Percentiles rank a stretch among this genome's conserved stretches.
phyloP scores from a whole-genome alignment of 2,797 vertebrate species.

The Moxostoma hubbsi region DNA sequence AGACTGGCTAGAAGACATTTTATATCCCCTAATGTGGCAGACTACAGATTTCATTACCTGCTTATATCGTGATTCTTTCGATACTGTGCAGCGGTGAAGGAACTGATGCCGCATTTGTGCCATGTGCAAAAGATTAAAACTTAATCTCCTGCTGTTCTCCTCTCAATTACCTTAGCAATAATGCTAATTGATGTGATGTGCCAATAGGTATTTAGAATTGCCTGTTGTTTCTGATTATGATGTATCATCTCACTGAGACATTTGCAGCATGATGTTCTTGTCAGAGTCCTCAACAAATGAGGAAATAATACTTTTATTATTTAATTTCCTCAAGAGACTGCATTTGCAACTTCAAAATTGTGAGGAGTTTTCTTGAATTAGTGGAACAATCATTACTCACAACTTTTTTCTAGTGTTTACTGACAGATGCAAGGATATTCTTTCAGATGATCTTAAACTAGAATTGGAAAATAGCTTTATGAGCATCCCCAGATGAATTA shows the following conservation, averaged over 20 bases:
- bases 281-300: slow-evolving; percentile 23
- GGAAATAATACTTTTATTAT: slow-evolving; percentile 17
- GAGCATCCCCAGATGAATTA: no score
- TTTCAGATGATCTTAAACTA: no score
- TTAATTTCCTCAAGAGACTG: slow-evolving; percentile 21
- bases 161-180: slow-evolving; percentile 59
- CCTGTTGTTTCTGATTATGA: slow-evolving; percentile 50
- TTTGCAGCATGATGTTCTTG: slow-evolving; percentile 48
- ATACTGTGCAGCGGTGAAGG: slow-evolving; percentile 34
- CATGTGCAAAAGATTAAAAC: slow-evolving; percentile 45
- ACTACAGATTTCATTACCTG: slow-evolving; percentile 56
- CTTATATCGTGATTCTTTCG: slow-evolving; percentile 42
- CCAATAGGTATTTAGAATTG: slow-evolving; percentile 49
- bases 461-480: no score
- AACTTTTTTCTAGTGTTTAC: not conserved
- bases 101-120: slow-evolving; percentile 41
- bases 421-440: not conserved
- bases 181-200: slow-evolving; percentile 57
- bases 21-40: slow-evolving; percentile 49
- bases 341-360: not conserved
- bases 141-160: slow-evolving; percentile 50
- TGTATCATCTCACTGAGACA: slow-evolving; percentile 37
- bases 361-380: not conserved
- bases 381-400: not conserved
- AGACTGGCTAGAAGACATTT: slow-evolving; percentile 41